Percentiles rank a stretch among this genome's conserved stretches.
These are phyloP conservation scores for Coregonus ussuriensis DNA, from an alignment of 2,797 vertebrate species.

Conservation along the genomic window DNA sequence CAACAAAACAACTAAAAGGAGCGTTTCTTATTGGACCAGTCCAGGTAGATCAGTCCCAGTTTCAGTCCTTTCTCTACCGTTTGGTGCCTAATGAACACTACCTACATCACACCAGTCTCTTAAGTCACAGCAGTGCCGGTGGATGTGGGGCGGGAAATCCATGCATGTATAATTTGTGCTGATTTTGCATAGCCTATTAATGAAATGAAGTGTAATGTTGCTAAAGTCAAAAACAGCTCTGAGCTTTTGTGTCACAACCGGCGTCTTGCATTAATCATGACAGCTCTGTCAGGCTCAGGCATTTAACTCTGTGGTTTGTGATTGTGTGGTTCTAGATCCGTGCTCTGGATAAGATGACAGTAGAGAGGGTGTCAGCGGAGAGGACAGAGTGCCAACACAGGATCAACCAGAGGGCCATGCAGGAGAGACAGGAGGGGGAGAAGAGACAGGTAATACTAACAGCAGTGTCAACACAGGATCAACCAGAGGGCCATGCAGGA, in stretches of 20 bases:
- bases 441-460: slow-evolving; percentile 82
- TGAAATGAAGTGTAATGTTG: slow-evolving; percentile 11
- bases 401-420: slow-evolving; percentile 80
- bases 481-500: slow-evolving; percentile 82
- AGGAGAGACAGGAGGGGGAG: slow-evolving; percentile 82
- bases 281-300: neutral
- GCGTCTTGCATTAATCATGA: neutral
- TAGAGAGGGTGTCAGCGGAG: slow-evolving; percentile 90
- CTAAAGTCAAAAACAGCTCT: neutral
- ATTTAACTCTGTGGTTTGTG: neutral
- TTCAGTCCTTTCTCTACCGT: neutral
- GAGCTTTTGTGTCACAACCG: neutral
- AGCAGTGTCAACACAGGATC: slow-evolving; percentile 85
- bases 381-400: slow-evolving; percentile 86
- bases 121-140: neutral
- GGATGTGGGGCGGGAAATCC: slow-evolving; percentile 73
- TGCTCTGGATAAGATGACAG: slow-evolving; percentile 90
- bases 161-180: slow-evolving; percentile 27
- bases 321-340: slow-evolving; percentile 74
- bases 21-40: neutral
- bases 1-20: neutral
- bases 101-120: neutral
- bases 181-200: neutral
- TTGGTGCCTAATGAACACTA: neutral
- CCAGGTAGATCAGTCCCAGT: neutral